A percentile compares a stretch with the other conserved stretches of the same genome.
Conservation (phyloP, 2,113 vertebrate species). For the Elgaria multicarinata region DNA sequence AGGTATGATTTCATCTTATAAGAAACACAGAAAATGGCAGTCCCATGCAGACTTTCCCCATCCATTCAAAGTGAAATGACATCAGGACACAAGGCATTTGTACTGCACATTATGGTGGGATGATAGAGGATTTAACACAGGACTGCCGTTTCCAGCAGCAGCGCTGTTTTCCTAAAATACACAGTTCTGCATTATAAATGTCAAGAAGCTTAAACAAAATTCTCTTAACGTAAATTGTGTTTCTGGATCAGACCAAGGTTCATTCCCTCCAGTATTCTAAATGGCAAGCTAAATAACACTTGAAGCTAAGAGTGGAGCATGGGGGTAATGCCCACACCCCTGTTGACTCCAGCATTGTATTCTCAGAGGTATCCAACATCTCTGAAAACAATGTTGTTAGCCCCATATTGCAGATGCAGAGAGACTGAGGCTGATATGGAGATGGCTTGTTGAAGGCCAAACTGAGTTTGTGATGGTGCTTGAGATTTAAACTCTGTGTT, state of each 20-base stretch:
- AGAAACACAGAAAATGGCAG: neutral
- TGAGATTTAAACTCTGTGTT: neutral
- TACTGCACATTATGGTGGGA: neutral
- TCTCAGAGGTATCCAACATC: neutral
- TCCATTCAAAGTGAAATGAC: neutral
- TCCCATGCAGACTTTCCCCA: too few species aligned
- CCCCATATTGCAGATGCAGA: neutral
- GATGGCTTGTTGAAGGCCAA: neutral
- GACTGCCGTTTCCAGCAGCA: neutral
- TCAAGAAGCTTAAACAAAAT: neutral
- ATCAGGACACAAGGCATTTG: neutral
- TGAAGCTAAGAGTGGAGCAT: neutral
- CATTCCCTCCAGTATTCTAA: neutral
- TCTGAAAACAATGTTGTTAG: neutral
- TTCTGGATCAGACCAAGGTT: neutral
- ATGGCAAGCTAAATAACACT: neutral
- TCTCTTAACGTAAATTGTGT: neutral
- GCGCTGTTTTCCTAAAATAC: neutral
- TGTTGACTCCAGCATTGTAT: neutral
- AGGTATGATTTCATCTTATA: neutral
- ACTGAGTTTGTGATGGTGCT: neutral
- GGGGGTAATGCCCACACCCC: neutral
- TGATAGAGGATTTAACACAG: neutral
- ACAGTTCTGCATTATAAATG: neutral
- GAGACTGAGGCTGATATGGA: neutral